phyloP scores from a whole-genome alignment of 2,113 vertebrate species.

The Trematocara zebra region DNA sequence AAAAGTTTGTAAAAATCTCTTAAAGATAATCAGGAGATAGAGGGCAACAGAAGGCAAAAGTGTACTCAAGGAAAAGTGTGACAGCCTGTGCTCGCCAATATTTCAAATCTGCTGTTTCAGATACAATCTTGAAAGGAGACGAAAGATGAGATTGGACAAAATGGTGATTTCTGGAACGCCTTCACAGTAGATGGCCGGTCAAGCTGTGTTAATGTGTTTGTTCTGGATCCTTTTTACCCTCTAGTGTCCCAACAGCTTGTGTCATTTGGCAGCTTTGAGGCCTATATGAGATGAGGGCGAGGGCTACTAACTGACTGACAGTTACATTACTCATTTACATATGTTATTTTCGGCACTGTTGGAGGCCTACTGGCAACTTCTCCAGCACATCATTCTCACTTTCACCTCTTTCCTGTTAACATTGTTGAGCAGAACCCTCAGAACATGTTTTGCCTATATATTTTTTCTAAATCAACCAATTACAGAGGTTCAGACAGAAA shows the following conservation, averaged over 20 bases:
- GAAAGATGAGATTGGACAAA: neutral
- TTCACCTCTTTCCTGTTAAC: neutral
- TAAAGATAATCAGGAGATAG: neutral
- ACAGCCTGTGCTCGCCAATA: neutral
- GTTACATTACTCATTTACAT: neutral
- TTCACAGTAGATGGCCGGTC: neutral
- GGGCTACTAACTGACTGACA: neutral
- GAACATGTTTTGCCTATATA: neutral
- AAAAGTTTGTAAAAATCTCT: neutral
- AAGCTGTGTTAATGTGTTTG: slow-evolving; percentile 30
- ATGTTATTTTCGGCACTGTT: neutral
- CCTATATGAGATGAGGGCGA: neutral
- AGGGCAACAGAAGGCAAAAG: neutral
- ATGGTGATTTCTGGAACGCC: neutral
- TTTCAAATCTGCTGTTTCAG: neutral
- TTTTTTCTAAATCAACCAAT: neutral
- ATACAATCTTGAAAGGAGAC: neutral
- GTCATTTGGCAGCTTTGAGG: slow-evolving; percentile 1
- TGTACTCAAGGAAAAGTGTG: neutral
- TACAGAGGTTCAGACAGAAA: neutral
- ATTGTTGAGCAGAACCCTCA: neutral
- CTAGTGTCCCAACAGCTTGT: neutral
- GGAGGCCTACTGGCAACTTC: neutral
- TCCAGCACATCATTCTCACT: neutral
- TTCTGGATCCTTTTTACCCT: slow-evolving; percentile 4